Evolutionary conservation across 2,797 vertebrate genomes (phyloP).

Genomic region (Psittacula echo): DNA sequence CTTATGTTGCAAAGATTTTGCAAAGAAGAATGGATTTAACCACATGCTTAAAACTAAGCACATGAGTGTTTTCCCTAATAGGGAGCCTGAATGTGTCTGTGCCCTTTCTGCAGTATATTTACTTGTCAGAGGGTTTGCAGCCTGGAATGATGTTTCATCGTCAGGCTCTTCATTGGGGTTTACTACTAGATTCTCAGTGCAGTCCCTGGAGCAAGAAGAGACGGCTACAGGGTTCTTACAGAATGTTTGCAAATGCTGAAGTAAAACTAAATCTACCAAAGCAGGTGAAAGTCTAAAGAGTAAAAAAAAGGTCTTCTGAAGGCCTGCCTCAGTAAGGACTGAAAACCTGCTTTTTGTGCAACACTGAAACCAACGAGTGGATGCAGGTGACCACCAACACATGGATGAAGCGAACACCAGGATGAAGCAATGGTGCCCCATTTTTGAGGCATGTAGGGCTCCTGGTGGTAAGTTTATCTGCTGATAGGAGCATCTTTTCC

Average conservation of each 20-base stretch:
- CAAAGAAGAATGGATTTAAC: conserved; percentile 63
- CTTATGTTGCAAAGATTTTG: conserved; percentile 53
- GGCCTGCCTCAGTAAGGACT: neutral
- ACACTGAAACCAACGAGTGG: neutral
- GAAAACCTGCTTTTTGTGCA: neutral
- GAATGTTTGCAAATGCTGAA: conserved; percentile 7
- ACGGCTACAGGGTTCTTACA: neutral
- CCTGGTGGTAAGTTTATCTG: neutral
- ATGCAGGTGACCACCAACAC: neutral
- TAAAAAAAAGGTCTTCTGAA: neutral
- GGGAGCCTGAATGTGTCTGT: neutral
- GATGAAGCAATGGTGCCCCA: neutral
- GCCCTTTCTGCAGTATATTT: conserved; percentile 24
- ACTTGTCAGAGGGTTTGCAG: conserved; percentile 8
- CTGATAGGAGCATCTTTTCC: neutral
- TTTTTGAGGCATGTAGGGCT: neutral
- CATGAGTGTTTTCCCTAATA: conserved; percentile 52
- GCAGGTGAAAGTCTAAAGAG: neutral
- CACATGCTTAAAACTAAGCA: conserved; percentile 63
- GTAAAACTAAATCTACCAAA: neutral
- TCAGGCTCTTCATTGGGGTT: neutral
- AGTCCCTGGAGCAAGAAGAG: neutral
- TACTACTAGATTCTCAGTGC: neutral
- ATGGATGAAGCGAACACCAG: neutral
- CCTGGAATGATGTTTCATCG: neutral